Percentiles rank a stretch among this genome's conserved stretches.
Evolutionary conservation across 2,113 vertebrate genomes (phyloP).

Genomic region (Motacilla alba): DNA sequence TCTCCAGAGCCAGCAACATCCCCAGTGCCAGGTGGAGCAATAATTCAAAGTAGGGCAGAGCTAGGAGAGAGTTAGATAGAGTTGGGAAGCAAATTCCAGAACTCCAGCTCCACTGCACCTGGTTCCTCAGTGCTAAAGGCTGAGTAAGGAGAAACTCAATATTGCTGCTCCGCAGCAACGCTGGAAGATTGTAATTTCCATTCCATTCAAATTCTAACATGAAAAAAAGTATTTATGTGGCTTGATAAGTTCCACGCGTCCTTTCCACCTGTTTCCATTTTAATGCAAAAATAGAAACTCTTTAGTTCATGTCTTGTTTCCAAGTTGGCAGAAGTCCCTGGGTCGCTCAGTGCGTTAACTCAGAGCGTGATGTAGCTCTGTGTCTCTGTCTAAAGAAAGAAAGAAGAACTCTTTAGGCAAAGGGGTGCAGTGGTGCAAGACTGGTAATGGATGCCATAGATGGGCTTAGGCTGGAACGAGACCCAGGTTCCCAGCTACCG

Average conservation of each 20-base stretch:
- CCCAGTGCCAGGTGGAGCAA: constrained; percentile 55
- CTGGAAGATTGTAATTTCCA: constrained; percentile 61
- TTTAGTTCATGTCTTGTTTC: constrained; percentile 49
- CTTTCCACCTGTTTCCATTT: constrained; percentile 72
- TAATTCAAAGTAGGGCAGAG: constrained; percentile 59
- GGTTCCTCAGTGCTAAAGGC: constrained; percentile 57
- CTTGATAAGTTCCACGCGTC: constrained; percentile 59
- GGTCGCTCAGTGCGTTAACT: not conserved
- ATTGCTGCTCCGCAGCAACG: constrained; percentile 51
- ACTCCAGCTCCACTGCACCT: constrained; percentile 19
- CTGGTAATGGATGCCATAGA: not conserved
- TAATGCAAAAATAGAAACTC: constrained; percentile 68
- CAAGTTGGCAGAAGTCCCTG: constrained; percentile 1
- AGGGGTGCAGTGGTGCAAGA: not conserved
- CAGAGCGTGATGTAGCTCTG: not conserved
- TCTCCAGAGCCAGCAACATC: constrained; percentile 66
- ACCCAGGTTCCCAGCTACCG: not conserved
- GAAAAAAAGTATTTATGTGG: constrained; percentile 50
- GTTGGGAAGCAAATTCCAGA: constrained; percentile 59
- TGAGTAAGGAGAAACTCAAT: constrained; percentile 64
- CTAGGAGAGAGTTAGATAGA: constrained; percentile 41
- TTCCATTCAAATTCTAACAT: constrained; percentile 59
- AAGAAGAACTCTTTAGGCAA: not conserved
- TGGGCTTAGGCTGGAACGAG: not conserved
- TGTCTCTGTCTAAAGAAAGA: not conserved